These are phyloP conservation scores for Leptobrachium leishanense DNA, from an alignment of 2,113 vertebrate species.

Conservation along the genomic window DNA sequence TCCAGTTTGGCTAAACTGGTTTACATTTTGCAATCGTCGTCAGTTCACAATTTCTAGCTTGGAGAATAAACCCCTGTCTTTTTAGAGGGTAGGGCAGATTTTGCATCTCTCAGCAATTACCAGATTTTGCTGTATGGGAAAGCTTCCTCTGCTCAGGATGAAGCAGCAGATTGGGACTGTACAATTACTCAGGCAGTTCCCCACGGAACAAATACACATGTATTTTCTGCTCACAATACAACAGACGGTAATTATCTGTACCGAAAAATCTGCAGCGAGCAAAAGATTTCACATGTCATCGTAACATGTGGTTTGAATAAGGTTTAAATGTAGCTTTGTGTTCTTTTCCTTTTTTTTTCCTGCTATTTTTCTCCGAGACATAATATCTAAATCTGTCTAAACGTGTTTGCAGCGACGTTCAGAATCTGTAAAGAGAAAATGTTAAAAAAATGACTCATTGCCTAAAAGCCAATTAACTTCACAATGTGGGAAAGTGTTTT, in stretches of 20 bases:
- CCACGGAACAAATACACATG: background rate
- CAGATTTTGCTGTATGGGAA: background rate
- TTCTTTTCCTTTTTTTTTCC: background rate
- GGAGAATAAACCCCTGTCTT: too few relatives aligned
- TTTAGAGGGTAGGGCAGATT: too few relatives aligned
- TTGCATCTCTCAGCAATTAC: too few relatives aligned
- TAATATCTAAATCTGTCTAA: background rate
- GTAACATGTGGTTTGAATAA: slow-evolving; percentile 37
- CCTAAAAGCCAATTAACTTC: slow-evolving; percentile 19
- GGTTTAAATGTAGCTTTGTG: slow-evolving; percentile 4
- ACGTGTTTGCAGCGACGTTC: slow-evolving; percentile 20
- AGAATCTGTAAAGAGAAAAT: slow-evolving; percentile 3
- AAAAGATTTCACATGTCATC: slow-evolving; percentile 1
- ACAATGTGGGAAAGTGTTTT: slow-evolving; percentile 17
- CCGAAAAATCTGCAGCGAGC: slow-evolving; percentile 4
- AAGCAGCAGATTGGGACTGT: background rate
- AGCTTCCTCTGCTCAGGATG: background rate
- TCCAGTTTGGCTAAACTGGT: too few relatives aligned
- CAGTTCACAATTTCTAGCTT: too few relatives aligned
- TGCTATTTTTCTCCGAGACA: background rate
- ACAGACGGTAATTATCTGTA: slow-evolving; percentile 1
- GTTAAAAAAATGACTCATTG: slow-evolving; percentile 21
- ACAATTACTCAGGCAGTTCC: background rate
- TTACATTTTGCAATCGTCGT: too few relatives aligned
- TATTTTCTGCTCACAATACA: background rate